phyloP scores from a whole-genome alignment of 2,797 vertebrate genomes.

The Nyctalus aviator region DNA sequence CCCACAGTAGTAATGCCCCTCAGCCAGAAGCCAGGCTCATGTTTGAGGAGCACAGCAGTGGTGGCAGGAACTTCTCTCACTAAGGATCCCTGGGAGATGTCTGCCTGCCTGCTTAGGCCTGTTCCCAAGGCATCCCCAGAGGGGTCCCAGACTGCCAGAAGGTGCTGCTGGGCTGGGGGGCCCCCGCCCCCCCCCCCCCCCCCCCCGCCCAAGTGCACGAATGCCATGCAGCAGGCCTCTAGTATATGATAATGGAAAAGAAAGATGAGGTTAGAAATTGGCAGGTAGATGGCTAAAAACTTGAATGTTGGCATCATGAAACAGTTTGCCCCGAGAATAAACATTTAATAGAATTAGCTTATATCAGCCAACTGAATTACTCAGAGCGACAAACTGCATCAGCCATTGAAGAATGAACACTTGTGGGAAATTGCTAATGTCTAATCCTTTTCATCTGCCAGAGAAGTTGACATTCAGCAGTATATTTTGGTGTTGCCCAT shows the following conservation, averaged over 20 bases:
- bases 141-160: too few relatives aligned
- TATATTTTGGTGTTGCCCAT: neutral
- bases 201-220: too few relatives aligned
- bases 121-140: too few relatives aligned
- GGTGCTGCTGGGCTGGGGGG: too few relatives aligned
- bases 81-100: too few relatives aligned
- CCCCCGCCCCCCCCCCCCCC: too few relatives aligned
- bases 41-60: too few relatives aligned
- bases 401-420: neutral
- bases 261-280: constrained; percentile 7
- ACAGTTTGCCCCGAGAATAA: neutral
- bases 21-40: too few relatives aligned
- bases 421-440: neutral
- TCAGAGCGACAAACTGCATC: neutral
- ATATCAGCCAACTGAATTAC: neutral
- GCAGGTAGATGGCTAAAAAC: constrained; percentile 12
- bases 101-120: too few relatives aligned
- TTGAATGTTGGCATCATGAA: neutral
- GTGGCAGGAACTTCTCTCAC: too few relatives aligned
- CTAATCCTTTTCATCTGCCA: neutral
- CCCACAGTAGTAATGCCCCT: too few relatives aligned
- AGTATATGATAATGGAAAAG: neutral
- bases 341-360: neutral
- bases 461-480: neutral
- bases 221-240: too few relatives aligned